Evolutionary conservation across 2,888 invertebrate genomes (phyloP).

Genomic region (Lepidochrysops patricia): DNA sequence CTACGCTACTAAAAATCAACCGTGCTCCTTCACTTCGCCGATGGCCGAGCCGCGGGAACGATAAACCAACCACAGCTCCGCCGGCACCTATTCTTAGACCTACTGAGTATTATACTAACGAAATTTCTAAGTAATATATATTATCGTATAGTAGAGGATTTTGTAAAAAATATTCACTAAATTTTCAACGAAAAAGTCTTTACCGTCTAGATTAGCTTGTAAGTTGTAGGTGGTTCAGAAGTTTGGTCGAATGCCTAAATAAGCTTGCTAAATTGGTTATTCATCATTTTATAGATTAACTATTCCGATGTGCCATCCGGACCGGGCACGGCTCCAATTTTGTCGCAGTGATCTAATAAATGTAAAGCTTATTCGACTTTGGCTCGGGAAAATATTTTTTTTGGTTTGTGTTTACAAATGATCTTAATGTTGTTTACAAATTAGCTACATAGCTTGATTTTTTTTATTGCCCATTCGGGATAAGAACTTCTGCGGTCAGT

Average conservation of each 20-base stretch:
- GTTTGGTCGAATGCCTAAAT: not conserved
- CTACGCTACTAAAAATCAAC: too few relatives aligned
- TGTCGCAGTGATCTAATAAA: not conserved
- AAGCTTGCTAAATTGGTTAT: not conserved
- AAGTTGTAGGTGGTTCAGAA: not conserved
- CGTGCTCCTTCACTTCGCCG: too few relatives aligned
- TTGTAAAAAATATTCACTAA: too few relatives aligned
- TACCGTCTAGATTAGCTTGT: not conserved
- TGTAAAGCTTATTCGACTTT: not conserved
- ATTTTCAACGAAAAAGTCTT: not conserved
- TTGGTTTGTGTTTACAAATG: not conserved
- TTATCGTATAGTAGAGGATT: too few relatives aligned
- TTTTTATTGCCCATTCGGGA: too few relatives aligned
- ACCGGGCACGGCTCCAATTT: not conserved
- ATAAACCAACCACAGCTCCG: too few relatives aligned
- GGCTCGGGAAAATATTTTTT: not conserved
- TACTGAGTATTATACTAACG: too few relatives aligned
- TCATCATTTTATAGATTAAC: not conserved
- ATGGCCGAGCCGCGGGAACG: too few relatives aligned
- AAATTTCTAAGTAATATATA: too few relatives aligned
- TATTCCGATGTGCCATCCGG: not conserved
- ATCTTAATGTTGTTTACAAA: not conserved
- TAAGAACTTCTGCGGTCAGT: too few relatives aligned
- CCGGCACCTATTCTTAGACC: too few relatives aligned
- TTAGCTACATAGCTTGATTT: not conserved